Percentiles rank a stretch among this genome's conserved stretches.
These are phyloP conservation scores for Hoplostethus mediterraneus DNA, from an alignment of 2,797 vertebrate species.

Conservation along the genomic window DNA sequence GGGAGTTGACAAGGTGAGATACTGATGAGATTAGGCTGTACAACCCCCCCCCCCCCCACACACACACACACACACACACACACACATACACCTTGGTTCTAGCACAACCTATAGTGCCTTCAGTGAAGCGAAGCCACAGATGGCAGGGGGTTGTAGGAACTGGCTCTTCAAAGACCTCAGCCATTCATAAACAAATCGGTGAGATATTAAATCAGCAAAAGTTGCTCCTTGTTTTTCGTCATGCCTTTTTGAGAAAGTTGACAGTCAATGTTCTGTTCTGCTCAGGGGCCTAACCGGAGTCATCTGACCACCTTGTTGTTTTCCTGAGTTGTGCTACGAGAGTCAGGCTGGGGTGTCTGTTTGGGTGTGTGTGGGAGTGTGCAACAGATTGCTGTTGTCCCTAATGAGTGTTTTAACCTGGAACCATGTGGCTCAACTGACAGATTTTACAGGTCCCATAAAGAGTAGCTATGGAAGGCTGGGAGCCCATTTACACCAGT, in stretches of 20 bases:
- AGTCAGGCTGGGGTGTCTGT: slow-evolving; percentile 60
- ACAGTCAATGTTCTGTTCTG: slow-evolving; percentile 50
- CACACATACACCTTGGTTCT: no score
- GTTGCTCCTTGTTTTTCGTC: slow-evolving; percentile 9
- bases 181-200: slow-evolving; percentile 13
- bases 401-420: slow-evolving; percentile 58
- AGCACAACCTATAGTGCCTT: background rate
- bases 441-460: slow-evolving; percentile 64
- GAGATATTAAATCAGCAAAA: background rate
- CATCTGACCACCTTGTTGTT: slow-evolving; percentile 75
- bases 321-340: slow-evolving; percentile 60
- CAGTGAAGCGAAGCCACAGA: background rate
- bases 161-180: background rate
- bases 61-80: no score
- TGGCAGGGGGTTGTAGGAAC: background rate
- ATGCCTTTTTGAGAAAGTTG: slow-evolving; percentile 39
- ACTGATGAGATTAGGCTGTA: background rate
- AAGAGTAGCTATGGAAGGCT: slow-evolving; percentile 57
- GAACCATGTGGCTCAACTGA: slow-evolving; percentile 62
- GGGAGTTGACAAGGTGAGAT: slow-evolving; percentile 25
- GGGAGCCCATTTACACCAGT: slow-evolving; percentile 39
- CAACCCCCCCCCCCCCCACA: no score
- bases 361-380: slow-evolving; percentile 31
- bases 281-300: slow-evolving; percentile 62
- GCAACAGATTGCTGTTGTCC: slow-evolving; percentile 65